Evolutionary conservation across 2,888 invertebrate genomes (phyloP).

Genomic region (Corythucha ciliata): DNA sequence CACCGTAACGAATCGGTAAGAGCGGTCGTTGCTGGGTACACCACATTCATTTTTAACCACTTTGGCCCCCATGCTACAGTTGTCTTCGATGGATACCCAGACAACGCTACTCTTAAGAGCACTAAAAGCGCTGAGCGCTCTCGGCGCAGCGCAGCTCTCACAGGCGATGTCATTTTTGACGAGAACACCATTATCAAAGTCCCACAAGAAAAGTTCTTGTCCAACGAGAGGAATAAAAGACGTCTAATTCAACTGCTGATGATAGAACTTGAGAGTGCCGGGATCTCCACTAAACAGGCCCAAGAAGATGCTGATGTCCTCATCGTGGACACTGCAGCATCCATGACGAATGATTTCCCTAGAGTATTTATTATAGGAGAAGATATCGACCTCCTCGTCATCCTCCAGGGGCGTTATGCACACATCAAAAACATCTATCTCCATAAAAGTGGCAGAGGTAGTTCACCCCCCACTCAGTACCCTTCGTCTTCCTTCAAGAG

Average conservation of each 20-base stretch:
- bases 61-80: slow-evolving; percentile 27
- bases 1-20: neutral
- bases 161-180: too few relatives aligned
- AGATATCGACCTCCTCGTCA: slow-evolving; percentile 10
- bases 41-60: slow-evolving; percentile 33
- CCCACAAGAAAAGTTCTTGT: too few relatives aligned
- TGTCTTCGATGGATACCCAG: too few relatives aligned
- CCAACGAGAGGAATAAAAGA: too few relatives aligned
- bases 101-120: too few relatives aligned
- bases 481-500: neutral
- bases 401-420: neutral
- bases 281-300: neutral
- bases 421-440: slow-evolving; percentile 3
- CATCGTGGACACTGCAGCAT: slow-evolving; percentile 1
- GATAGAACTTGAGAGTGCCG: neutral
- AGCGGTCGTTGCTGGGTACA: slow-evolving; percentile 29
- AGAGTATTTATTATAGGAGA: neutral
- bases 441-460: slow-evolving; percentile 3
- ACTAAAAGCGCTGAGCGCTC: too few relatives aligned
- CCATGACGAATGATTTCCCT: neutral
- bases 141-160: too few relatives aligned
- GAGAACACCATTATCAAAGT: too few relatives aligned
- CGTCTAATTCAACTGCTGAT: slow-evolving; percentile 7
- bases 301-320: slow-evolving; percentile 3
- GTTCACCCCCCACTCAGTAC: neutral